phyloP scores from a whole-genome alignment of 2,888 invertebrate species.

The Blera fallax region DNA sequence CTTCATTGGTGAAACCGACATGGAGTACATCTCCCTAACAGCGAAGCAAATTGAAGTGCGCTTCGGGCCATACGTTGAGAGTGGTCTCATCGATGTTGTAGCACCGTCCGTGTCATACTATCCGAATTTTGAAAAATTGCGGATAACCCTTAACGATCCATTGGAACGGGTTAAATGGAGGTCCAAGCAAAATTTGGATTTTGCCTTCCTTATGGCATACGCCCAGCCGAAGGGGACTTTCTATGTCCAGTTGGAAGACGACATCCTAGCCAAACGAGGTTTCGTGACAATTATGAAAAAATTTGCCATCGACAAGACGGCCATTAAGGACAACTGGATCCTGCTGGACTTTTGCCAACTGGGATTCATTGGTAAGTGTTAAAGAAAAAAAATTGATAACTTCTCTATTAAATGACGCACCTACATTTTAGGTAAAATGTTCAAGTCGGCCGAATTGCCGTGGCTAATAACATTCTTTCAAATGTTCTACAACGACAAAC shows the following conservation, averaged over 20 bases:
- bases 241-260: slow-evolving; percentile 97
- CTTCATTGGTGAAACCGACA: slow-evolving; percentile 93
- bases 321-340: slow-evolving; percentile 89
- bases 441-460: slow-evolving; percentile 92
- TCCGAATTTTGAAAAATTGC: slow-evolving; percentile 90
- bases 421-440: slow-evolving; percentile 88
- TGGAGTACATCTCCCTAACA: slow-evolving; percentile 88
- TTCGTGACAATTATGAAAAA: slow-evolving; percentile 93
- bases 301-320: slow-evolving; percentile 90
- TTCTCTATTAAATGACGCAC: background rate
- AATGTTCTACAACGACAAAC: slow-evolving; percentile 97
- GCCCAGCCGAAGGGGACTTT: slow-evolving; percentile 93
- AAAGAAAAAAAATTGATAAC: slow-evolving; percentile 1
- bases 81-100: slow-evolving; percentile 93
- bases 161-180: slow-evolving; percentile 93
- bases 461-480: slow-evolving; percentile 95
- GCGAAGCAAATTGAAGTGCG: slow-evolving; percentile 89
- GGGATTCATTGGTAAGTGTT: slow-evolving; percentile 92
- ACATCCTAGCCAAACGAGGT: slow-evolving; percentile 92
- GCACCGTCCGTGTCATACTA: slow-evolving; percentile 93
- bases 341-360: slow-evolving; percentile 96
- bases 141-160: slow-evolving; percentile 92
- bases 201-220: slow-evolving; percentile 96
- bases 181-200: slow-evolving; percentile 97
- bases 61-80: slow-evolving; percentile 88